These are phyloP conservation scores for Ethmia dodecea DNA, from an alignment of 2,888 invertebrate genomes.

Conservation along the genomic window DNA sequence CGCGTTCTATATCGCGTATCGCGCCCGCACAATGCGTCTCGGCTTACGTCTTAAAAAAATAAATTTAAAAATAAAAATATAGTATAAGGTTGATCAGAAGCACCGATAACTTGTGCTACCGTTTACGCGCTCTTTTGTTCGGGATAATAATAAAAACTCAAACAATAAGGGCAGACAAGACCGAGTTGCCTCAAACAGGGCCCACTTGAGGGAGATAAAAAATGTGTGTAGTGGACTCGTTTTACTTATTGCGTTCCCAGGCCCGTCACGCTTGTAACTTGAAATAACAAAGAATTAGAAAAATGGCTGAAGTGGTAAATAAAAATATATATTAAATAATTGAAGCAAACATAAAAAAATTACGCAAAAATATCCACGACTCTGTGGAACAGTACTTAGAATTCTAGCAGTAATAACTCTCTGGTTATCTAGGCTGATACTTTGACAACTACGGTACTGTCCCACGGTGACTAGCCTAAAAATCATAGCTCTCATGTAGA, in stretches of 20 bases:
- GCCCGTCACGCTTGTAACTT: slow-evolving; percentile 24
- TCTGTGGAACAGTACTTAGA: no score
- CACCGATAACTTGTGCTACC: slow-evolving; percentile 70
- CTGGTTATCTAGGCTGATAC: no score
- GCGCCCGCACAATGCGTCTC: slow-evolving; percentile 35
- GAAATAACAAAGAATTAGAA: no score
- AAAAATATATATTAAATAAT: no score
- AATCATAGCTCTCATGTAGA: no score
- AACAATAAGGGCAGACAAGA: slow-evolving; percentile 59
- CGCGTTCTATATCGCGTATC: slow-evolving; percentile 53
- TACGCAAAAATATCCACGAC: no score
- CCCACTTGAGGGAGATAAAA: slow-evolving; percentile 56
- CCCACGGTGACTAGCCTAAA: no score
- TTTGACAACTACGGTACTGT: no score
- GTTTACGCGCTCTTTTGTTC: slow-evolving; percentile 71
- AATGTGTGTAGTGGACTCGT: slow-evolving; percentile 37
- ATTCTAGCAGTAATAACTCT: no score
- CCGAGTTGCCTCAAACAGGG: slow-evolving; percentile 54
- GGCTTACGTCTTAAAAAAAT: slow-evolving; percentile 43
- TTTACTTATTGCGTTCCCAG: slow-evolving; percentile 52
- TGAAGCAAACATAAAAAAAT: no score
- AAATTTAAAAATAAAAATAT: slow-evolving; percentile 38
- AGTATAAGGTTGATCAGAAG: slow-evolving; percentile 69
- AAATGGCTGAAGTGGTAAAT: no score
- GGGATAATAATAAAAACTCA: slow-evolving; percentile 65